Evolutionary conservation across 2,797 vertebrate genomes (phyloP).

Genomic region (Enteromius paludinosus): DNA sequence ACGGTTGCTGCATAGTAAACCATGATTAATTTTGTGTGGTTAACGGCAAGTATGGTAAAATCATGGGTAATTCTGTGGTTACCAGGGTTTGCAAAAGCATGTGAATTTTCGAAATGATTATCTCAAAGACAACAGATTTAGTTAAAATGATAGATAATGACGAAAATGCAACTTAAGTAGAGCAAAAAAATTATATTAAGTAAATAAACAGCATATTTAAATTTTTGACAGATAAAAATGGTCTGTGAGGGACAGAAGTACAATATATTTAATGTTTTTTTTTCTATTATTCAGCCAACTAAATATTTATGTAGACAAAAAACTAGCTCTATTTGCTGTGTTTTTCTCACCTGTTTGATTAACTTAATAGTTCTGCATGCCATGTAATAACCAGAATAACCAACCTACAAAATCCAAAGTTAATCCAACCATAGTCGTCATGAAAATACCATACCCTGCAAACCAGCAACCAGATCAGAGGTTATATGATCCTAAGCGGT

Average conservation of each 20-base stretch:
- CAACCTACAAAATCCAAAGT: background rate
- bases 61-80: background rate
- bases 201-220: background rate
- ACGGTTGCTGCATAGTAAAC: no score
- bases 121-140: background rate
- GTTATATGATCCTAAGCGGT: background rate
- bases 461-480: background rate
- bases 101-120: background rate
- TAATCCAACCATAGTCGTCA: background rate
- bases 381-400: background rate
- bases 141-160: background rate
- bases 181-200: background rate
- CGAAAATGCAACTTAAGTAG: background rate
- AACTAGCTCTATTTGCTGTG: background rate
- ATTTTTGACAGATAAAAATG: background rate
- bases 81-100: no score
- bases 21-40: no score
- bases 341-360: background rate
- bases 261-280: background rate
- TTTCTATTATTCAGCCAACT: background rate
- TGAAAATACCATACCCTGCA: background rate
- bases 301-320: background rate
- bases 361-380: background rate
- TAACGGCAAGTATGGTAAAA: background rate
- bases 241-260: background rate